These are phyloP conservation scores for Sceloporus tristichus DNA, from an alignment of 2,113 vertebrate genomes.

Conservation along the genomic window DNA sequence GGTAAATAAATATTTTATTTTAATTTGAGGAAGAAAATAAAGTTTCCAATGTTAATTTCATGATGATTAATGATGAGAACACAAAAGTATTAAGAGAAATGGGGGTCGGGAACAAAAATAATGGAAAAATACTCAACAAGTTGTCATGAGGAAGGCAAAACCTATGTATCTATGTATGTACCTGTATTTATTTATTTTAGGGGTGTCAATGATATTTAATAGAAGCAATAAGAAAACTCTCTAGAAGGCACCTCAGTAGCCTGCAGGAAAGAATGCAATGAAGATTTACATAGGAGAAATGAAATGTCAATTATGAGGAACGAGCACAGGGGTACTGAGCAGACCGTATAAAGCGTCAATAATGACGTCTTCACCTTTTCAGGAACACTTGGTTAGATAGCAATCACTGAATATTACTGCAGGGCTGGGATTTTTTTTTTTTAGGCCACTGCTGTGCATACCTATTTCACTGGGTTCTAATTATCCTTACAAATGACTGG, in stretches of 20 bases:
- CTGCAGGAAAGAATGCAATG: neutral
- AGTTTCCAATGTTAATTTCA: neutral
- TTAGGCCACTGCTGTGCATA: constrained; percentile 56
- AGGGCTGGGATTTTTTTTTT: constrained; percentile 62
- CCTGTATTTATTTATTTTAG: neutral
- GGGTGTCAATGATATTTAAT: neutral
- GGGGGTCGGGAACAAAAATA: rapidly evolving
- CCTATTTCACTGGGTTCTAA: constrained; percentile 61
- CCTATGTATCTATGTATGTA: neutral
- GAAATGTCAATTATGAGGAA: constrained; percentile 44
- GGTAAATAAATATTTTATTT: no score
- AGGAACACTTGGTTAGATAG: constrained; percentile 50
- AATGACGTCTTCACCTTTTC: constrained; percentile 45
- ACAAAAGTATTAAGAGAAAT: neutral
- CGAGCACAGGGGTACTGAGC: constrained; percentile 43
- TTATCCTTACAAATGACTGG: constrained; percentile 55
- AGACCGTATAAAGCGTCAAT: constrained; percentile 43
- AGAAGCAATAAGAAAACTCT: neutral
- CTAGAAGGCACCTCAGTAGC: neutral
- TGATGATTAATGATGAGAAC: neutral
- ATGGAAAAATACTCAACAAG: neutral
- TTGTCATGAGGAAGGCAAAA: neutral
- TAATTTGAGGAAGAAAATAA: no score
- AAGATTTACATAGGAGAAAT: constrained; percentile 10
- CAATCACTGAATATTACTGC: constrained; percentile 54